Conservation (phyloP, 2,888 invertebrate species). For the Spisula solida region DNA sequence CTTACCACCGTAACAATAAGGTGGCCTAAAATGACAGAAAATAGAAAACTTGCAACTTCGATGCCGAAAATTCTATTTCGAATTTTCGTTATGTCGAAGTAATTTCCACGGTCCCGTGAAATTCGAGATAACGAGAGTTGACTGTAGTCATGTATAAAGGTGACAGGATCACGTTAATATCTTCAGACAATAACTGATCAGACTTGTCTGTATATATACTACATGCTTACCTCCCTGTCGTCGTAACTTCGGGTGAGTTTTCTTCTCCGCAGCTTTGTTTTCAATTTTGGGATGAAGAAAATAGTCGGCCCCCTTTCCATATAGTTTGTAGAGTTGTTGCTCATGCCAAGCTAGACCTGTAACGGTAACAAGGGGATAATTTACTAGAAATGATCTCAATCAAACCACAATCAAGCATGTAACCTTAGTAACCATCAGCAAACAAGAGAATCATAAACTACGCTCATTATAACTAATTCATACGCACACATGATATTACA, state of each 20-base stretch:
- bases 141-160: too few species aligned
- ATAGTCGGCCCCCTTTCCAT: conserved; percentile 83
- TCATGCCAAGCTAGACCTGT: conserved; percentile 76
- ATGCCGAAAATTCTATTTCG: too few species aligned
- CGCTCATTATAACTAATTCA: neutral
- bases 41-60: too few species aligned
- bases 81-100: too few species aligned
- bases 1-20: too few species aligned
- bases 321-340: conserved; percentile 83
- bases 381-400: neutral
- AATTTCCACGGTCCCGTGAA: too few species aligned
- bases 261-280: conserved; percentile 74
- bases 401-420: neutral
- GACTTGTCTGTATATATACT: too few species aligned
- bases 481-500: neutral
- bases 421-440: neutral
- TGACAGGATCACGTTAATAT: too few species aligned
- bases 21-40: too few species aligned
- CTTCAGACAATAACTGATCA: too few species aligned
- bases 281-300: conserved; percentile 84
- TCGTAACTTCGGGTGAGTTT: conserved; percentile 74
- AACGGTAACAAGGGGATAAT: conserved; percentile 17
- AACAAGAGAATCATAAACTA: neutral
- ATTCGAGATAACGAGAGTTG: too few species aligned
- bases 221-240: conserved; percentile 75